Evolutionary conservation across 1,140 invertebrate genomes (phyloP), one percentile per base, ranked within the genome.

Genomic region (Drosophila biarmipes): DNA sequence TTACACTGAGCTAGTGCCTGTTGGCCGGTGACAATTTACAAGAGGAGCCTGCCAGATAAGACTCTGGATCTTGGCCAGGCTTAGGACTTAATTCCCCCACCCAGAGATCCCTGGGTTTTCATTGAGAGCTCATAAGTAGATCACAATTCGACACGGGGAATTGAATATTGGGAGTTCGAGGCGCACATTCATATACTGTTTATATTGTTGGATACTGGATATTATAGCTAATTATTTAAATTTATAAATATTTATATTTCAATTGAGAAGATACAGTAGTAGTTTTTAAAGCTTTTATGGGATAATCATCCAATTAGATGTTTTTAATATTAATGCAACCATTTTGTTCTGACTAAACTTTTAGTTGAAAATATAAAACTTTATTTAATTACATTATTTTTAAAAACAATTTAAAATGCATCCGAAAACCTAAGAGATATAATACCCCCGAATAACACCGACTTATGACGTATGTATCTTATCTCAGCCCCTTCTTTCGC

Each of bases 1-100:
- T 82, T 84, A 79, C 71, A 54, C 43, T 78, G 69, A 84, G 80
- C 75, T 71, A 79, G 69, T 79, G 80, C 45, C 71, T 84, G 79
- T 79, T 82, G 69, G 27, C 46, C 58, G 40, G 51, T 75, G 80
- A 85, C 80, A 84, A 79, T 73, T 72, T 75, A 84, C 80, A 79
- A 31, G 80, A 58, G 46, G 57, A 59, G 35, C n/a, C 42, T 21
- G 19, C 10, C n/a, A 51, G 78, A 78, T 78, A 80, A 77, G 64
- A 34, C 37, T 21, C 12, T 12, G 35, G n/a, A 53, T 59, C 34
- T 34, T 59, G 72, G 35, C 21, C 43, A 77, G 17, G 62, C 34
- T 55, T 38, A 55, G 17, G 27, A 15, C 34, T 38, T 55, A 69
- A 55, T 38, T 68, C 31, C 49, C 4, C 12, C 10, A n/a, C 19